Evolutionary conservation across 1,140 invertebrate genomes (phyloP).

Genomic region (Argopecten irradians): DNA sequence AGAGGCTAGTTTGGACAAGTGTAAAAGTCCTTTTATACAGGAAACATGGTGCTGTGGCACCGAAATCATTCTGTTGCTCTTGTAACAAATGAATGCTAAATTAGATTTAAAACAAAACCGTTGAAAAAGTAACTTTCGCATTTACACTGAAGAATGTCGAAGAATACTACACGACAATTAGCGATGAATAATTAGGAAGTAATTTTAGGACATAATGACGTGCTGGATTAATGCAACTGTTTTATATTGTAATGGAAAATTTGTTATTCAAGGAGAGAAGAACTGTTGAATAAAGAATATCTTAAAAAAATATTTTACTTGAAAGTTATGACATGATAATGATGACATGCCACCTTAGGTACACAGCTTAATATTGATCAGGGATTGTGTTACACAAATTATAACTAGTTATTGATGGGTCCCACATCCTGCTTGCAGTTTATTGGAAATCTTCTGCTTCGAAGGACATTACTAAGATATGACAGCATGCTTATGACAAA

Average conservation of each 20-base stretch:
- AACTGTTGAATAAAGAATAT: too few species aligned
- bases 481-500: too few species aligned
- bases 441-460: too few species aligned
- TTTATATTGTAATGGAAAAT: not conserved
- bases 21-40: slow-evolving; percentile 2
- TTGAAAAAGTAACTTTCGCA: not conserved
- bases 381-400: too few species aligned
- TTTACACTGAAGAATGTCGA: not conserved
- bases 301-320: too few species aligned
- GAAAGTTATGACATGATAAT: too few species aligned
- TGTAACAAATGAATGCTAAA: not conserved
- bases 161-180: not conserved
- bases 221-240: not conserved
- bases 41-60: not conserved
- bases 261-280: not conserved
- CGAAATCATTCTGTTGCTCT: not conserved
- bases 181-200: not conserved
- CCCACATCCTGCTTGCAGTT: too few species aligned
- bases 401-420: too few species aligned
- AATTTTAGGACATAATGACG: not conserved
- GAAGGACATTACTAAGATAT: too few species aligned
- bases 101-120: not conserved
- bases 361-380: too few species aligned
- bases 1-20: not conserved
- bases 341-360: too few species aligned